A percentile compares a stretch with the other conserved stretches of the same genome.
Conservation (phyloP, 2,888 invertebrate species). For the Resseliella maxima region DNA sequence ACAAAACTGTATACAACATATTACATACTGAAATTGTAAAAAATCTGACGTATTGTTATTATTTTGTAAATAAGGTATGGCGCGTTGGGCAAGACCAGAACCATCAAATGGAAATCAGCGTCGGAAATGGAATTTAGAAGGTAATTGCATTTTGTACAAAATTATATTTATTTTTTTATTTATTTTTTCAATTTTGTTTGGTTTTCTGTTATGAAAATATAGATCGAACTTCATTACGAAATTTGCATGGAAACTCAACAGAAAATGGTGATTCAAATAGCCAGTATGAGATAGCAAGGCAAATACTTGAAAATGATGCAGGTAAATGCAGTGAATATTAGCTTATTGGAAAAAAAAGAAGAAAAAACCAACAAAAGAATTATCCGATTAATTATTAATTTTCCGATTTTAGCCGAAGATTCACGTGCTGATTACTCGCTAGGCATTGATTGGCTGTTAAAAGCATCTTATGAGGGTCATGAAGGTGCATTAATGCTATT, state of each 20-base stretch:
- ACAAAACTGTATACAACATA: neutral
- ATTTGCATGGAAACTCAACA: slow-evolving; percentile 76
- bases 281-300: slow-evolving; percentile 87
- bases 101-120: slow-evolving; percentile 63
- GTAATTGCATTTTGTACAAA: no score
- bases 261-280: slow-evolving; percentile 91
- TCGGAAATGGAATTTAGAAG: slow-evolving; percentile 67
- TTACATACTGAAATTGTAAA: neutral
- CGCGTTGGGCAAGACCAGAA: slow-evolving; percentile 66
- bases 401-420: slow-evolving; percentile 51
- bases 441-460: slow-evolving; percentile 91
- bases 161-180: no score
- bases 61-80: slow-evolving; percentile 62
- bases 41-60: neutral
- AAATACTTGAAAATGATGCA: slow-evolving; percentile 81
- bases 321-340: slow-evolving; percentile 69
- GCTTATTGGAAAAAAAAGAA: no score
- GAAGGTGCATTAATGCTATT: slow-evolving; percentile 85
- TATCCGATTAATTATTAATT: slow-evolving; percentile 47
- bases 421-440: slow-evolving; percentile 70
- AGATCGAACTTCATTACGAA: slow-evolving; percentile 67
- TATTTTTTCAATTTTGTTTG: slow-evolving; percentile 37
- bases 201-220: slow-evolving; percentile 55
- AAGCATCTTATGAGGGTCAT: slow-evolving; percentile 92
- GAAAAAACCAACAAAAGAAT: no score